Conservation (phyloP, 35 echinoderm and acorn worm genomes). For the Diadema setosum region DNA sequence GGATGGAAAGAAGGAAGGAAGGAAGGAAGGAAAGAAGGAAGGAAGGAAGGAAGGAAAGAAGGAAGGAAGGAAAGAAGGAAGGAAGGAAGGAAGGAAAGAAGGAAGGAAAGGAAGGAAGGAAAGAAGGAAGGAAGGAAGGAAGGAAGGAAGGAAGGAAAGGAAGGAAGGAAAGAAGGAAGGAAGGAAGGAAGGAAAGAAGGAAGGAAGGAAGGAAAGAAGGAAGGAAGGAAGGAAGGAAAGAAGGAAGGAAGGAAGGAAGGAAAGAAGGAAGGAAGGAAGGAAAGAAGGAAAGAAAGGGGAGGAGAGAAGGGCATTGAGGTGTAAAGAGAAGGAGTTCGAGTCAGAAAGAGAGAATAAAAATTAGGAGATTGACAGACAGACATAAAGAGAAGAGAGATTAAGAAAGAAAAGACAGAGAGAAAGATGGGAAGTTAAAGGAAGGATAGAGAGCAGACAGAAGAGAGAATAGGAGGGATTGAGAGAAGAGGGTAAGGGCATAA, state of each 20-base stretch:
- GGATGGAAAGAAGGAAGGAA: not conserved
- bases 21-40: too few species aligned
- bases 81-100: too few species aligned
- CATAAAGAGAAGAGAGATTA: too few species aligned
- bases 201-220: not conserved
- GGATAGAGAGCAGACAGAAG: too few species aligned
- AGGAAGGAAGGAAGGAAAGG: not conserved
- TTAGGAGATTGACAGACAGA: too few species aligned
- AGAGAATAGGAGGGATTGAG: too few species aligned
- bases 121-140: not conserved
- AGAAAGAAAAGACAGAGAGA: too few species aligned
- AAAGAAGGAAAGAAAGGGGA: too few species aligned
- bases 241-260: not conserved
- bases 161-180: not conserved
- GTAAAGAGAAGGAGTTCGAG: not conserved
- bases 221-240: not conserved
- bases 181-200: not conserved
- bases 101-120: not conserved
- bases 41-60: not conserved
- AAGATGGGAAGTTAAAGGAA: too few species aligned
- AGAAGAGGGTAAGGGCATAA: too few species aligned
- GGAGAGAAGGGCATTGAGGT: not conserved
- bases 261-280: not conserved
- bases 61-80: not conserved
- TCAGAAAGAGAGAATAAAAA: too few species aligned